These are phyloP conservation scores for Agrochola circellaris DNA, from an alignment of 2,888 invertebrate genomes.

Conservation along the genomic window DNA sequence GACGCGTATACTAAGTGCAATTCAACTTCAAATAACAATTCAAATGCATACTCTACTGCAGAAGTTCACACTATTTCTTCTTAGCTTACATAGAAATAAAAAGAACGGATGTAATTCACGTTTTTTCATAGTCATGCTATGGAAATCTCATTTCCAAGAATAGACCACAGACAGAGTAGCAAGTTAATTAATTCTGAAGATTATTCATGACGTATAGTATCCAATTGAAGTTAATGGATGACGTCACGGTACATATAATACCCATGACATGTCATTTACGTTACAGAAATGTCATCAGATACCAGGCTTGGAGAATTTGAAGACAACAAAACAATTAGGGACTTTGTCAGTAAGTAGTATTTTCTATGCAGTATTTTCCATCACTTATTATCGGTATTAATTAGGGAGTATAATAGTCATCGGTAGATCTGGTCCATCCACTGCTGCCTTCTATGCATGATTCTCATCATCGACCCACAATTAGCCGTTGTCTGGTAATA, in stretches of 20 bases:
- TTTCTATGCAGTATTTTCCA: not conserved
- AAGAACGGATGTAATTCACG: not conserved
- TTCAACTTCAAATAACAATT: not conserved
- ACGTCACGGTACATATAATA: conserved; percentile 24
- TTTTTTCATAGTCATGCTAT: conserved; percentile 10
- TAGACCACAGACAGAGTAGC: not conserved
- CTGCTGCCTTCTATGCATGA: not conserved
- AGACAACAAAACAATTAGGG: conserved; percentile 45
- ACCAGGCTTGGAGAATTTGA: not conserved
- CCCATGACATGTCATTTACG: conserved; percentile 35
- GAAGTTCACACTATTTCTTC: not conserved
- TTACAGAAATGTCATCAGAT: conserved; percentile 35
- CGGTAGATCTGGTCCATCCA: not conserved
- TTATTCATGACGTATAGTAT: conserved; percentile 47
- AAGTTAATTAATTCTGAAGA: conserved; percentile 40
- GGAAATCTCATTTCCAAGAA: conserved; percentile 26
- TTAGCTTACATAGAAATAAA: not conserved
- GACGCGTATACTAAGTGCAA: not conserved
- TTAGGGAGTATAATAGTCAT: not conserved
- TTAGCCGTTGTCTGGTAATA: not conserved
- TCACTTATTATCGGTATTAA: not conserved
- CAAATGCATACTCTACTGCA: not conserved
- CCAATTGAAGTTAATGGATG: conserved; percentile 47
- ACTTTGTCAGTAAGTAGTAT: too few relatives aligned
- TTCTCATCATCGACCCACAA: not conserved